Evolutionary conservation across 53 echinoderm and acorn worm genomes (phyloP).

Genomic region (Luidia sarsii): DNA sequence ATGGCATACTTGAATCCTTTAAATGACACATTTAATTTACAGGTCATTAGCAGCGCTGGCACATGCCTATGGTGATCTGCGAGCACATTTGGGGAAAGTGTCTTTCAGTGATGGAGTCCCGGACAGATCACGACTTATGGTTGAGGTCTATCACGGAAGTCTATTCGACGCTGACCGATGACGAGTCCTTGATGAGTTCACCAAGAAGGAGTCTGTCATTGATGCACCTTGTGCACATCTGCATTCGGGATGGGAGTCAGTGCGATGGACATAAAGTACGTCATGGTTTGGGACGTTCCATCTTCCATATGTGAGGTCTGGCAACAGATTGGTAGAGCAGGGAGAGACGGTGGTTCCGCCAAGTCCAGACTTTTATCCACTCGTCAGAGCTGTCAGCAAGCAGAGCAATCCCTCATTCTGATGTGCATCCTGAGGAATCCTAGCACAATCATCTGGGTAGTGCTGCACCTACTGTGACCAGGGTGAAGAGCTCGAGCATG

Average conservation of each 20-base stretch:
- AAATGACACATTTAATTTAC: too few species aligned
- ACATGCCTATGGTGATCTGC: too few species aligned
- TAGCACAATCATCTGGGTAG: not conserved
- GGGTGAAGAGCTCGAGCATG: not conserved
- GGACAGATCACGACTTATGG: not conserved
- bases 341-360: conserved; percentile 8
- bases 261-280: not conserved
- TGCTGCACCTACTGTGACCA: conserved; percentile 3
- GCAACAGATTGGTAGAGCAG: conserved; percentile 35
- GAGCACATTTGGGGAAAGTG: too few species aligned
- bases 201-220: not conserved
- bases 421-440: not conserved
- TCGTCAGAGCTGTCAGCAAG: not conserved
- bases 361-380: not conserved
- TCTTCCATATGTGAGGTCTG: not conserved
- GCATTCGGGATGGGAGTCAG: conserved; percentile 23
- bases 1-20: too few species aligned
- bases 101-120: too few species aligned
- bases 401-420: not conserved
- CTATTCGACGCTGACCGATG: not conserved
- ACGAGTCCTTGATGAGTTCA: not conserved
- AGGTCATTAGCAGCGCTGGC: too few species aligned
- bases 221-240: too few species aligned
- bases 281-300: conserved; percentile 8
- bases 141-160: conserved; percentile 6